Conservation (phyloP, 2,797 vertebrate genomes). For the Botia kubotai region DNA sequence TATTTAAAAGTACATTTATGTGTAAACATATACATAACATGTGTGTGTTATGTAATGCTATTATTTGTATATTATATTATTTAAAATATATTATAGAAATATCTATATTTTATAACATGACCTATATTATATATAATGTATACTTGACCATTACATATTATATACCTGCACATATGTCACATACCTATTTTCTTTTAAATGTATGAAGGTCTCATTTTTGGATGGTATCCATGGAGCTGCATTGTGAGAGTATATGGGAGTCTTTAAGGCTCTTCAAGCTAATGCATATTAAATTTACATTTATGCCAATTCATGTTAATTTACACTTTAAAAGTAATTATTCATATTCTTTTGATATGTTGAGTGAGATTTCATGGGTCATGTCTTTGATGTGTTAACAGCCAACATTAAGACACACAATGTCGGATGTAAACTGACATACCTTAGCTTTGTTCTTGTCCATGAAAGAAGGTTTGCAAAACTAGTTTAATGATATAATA, state of each 20-base stretch:
- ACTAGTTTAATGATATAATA: not conserved
- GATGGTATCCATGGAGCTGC: conserved; percentile 19
- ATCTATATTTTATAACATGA: too few relatives aligned
- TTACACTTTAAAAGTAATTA: not conserved
- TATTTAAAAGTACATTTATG: too few relatives aligned
- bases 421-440: conserved; percentile 14
- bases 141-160: too few relatives aligned
- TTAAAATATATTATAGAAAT: too few relatives aligned
- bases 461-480: too few relatives aligned
- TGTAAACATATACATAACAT: too few relatives aligned
- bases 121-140: too few relatives aligned
- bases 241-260: conserved; percentile 32
- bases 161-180: too few relatives aligned
- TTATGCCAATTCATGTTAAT: conserved; percentile 20
- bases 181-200: too few relatives aligned
- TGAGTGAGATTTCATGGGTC: not conserved
- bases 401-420: conserved; percentile 3
- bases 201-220: not conserved
- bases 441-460: conserved; percentile 1
- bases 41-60: too few relatives aligned
- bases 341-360: conserved; percentile 17
- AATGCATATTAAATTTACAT: conserved; percentile 13
- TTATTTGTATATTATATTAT: too few relatives aligned
- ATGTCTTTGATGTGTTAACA: conserved; percentile 14
- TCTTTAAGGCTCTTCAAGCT: conserved; percentile 1